Base-by-base conservation (phyloP, 2,888 invertebrate genomes). In the Himalopsyche tibetana region DNA sequence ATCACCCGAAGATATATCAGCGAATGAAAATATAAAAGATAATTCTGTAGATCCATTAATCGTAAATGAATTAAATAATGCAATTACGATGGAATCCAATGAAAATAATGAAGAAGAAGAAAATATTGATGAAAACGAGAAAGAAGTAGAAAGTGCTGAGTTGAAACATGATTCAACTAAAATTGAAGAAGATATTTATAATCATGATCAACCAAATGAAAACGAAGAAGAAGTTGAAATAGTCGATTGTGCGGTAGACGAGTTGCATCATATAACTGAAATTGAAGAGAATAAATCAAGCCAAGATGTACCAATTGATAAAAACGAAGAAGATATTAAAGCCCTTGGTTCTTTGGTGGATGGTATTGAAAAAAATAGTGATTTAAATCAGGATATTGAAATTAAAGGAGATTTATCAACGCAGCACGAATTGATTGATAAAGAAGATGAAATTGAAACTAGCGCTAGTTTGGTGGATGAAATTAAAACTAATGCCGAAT, bases 21-120 rank as follows among this genome's bases (percentile, higher is more conserved):
- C 17, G 8, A 56, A 56, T 56, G 63, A 63, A 63, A n/a, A 19
- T 63, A 28, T 28, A 28, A 15, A 63, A 19, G 63, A 28, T 19
- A 3, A 19, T 63, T 63, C 28, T 4, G 12, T 51, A 5, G 51
- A 51, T 15, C 51, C 51, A 15, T 2, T 51, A 4, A 51, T 51
- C 15, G 3, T 51, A 12, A 15, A 3, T 51, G 51, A 51, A 51
- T 15, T 15, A 15, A 51, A 51, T 51, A 28, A 63, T 63, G 4
- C 28, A 63, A 63, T 80, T 36, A n/a, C 38, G 6, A 36, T 36
- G 2, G 55, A 82, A 28, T 9, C 55, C 15, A 55, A 55, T 45
- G 80, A 80, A 80, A 84, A 80, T 51, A 55, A 55, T 51, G 80
- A 81, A 15, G 9, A 55, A 36, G 42, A 80, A 80, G 40, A 17